Evolutionary conservation across 2,797 vertebrate genomes (phyloP), one percentile per base, ranked within the genome.

Genomic region (Vireo griseus): DNA sequence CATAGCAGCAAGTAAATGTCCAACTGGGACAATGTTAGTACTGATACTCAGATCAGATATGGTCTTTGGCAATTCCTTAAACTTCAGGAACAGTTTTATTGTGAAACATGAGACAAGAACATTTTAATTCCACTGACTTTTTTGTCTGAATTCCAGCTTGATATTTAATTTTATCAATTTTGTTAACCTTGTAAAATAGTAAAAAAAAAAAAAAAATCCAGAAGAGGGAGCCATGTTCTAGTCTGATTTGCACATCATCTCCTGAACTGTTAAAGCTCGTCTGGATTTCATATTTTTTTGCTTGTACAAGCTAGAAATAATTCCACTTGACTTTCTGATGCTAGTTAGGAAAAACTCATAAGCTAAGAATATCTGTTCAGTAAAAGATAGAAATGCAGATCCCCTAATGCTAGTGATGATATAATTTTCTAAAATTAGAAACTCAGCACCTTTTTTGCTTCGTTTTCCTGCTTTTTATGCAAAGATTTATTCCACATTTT

Each of bases 181-280:
- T 80, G 1, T 57, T 84, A 84, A 67, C 37, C 15, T 4, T 33
- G 24, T 13, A 85, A 24, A 72, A 91, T 16, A 66, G 35, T 2
- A 44, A 57, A 55, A 35, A 55, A 8, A 37, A 19, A 48, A 44
- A 47, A 11, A 31, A 55, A 88, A 25, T 75, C 72, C 91, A 86
- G 88, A 90, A 85, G 83, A 78, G 67, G 86, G 80, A 95, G 86
- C 42, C 67, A 29, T 37, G 67, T 90, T 93, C 80, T 95, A 54
- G 33, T 66, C 33, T 44, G 33, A 67, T 75, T 61, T 58, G 29
- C 54, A 35, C 74, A 37, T 63, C 29, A 63, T 22, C 21, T 8
- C 35, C 39, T 69, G 10, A 79, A 71, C 52, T 67, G 13, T 47
- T 91, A 58, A 90, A 54, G 45, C 44, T 90, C 50, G 26, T 15